Percentiles rank a stretch among this genome's conserved stretches.
phyloP scores from a whole-genome alignment of 2,113 vertebrate species.

The Heliornis fulica region DNA sequence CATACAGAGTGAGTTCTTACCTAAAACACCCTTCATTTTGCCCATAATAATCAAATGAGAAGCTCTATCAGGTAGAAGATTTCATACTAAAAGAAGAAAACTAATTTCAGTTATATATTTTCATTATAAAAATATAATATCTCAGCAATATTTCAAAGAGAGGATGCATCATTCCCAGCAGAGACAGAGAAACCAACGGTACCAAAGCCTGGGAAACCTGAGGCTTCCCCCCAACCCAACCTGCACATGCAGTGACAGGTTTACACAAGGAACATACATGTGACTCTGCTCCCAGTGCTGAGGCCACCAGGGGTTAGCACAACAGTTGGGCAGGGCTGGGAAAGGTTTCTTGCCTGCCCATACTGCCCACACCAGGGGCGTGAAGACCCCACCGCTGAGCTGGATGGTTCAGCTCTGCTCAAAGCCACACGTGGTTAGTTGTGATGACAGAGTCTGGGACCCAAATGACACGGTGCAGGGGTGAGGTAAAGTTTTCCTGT shows the following conservation, averaged over 20 bases:
- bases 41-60: neutral
- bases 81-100: neutral
- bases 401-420: neutral
- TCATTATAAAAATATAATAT: neutral
- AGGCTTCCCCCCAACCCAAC: neutral
- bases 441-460: neutral
- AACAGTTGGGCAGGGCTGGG: neutral
- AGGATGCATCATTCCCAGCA: neutral
- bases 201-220: neutral
- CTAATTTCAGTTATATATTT: neutral
- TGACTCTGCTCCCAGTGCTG: neutral
- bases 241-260: neutral
- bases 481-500: neutral
- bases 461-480: neutral
- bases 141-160: neutral
- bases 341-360: neutral
- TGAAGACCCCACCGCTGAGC: neutral
- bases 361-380: neutral
- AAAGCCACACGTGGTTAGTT: accelerated
- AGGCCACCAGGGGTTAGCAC: no score
- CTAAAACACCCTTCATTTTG: neutral
- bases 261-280: neutral
- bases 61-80: neutral
- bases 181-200: neutral
- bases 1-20: neutral